A percentile compares a stretch with the other conserved stretches of the same genome.
These are phyloP conservation scores for Ahaetulla prasina DNA, from an alignment of 2,113 vertebrate genomes.

Conservation along the genomic window DNA sequence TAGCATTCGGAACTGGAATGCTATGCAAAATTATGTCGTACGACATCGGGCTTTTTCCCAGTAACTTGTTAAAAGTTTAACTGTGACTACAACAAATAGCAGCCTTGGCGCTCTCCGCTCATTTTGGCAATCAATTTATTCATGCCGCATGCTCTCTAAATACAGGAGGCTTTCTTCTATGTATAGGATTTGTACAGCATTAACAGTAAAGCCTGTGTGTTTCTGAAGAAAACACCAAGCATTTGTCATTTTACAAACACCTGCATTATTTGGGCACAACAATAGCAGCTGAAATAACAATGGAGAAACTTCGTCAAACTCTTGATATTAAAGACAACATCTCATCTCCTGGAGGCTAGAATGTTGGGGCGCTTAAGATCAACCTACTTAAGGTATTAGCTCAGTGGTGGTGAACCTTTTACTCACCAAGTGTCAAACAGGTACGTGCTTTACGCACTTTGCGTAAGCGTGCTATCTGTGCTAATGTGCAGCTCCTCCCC, in stretches of 20 bases:
- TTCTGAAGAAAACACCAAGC: neutral
- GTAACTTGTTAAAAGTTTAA: neutral
- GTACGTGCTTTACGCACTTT: no score
- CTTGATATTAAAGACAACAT: neutral
- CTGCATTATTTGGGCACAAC: neutral
- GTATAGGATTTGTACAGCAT: neutral
- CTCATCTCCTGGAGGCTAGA: neutral
- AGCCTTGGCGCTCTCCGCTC: neutral
- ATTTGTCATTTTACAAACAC: neutral
- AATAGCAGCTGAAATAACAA: neutral
- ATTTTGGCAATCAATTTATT: neutral
- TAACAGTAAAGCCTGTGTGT: neutral
- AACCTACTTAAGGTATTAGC: neutral
- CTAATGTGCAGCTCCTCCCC: no score
- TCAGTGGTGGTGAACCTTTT: no score
- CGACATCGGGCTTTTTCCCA: neutral
- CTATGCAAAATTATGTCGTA: neutral
- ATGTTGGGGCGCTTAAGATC: neutral
- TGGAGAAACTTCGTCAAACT: neutral
- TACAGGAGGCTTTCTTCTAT: neutral
- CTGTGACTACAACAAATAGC: neutral
- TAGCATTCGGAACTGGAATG: neutral
- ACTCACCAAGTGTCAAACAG: no score
- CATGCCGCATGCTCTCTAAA: neutral
- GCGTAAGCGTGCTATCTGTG: no score